Evolutionary conservation across 2,888 invertebrate species (phyloP), one percentile per base, ranked within the genome.

Genomic region (Eupithecia centaureata): DNA sequence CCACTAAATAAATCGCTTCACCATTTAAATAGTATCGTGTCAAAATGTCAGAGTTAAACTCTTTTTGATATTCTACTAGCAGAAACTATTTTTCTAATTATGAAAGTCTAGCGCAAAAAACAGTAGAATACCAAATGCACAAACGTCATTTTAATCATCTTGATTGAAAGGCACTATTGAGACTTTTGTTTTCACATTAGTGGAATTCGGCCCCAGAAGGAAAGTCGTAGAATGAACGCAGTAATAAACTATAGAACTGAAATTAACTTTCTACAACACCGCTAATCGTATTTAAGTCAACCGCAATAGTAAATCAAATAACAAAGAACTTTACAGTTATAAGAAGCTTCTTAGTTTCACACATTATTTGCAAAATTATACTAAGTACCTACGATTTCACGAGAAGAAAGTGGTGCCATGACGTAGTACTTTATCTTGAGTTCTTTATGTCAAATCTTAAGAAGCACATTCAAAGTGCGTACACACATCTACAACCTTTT

Each of bases 241-340:
- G n/a, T 42, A 7, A 8, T 1, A 42, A 42, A 18, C 18, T 15
- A 42, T 7, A 42, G 18, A 42, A 42, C 8, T 42, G 8, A 42
- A 18, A 42, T 22, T 47, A 22, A 47, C 22, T 47, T 47, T 47
- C 47, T 22, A 52, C 15, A 1, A 52, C 15, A 27, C 27, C 27
- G 25, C 52, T 25, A 15, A 52, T 27, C 52, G 30, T 47, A 56
- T 56, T 28, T 8, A 30, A 30, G 54, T 28, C 54, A 56, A 56
- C 54, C 30, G 30, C 10, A 56, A 56, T 54, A 4, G n/a, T 28
- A 30, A n/a, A 30, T 28, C 54, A 56, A 56, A 47, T 47, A 52
- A 56, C 30, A 28, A 56, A 56, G 54, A 56, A 15, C 15, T n/a
- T 56, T 28, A 56, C 54, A n/a, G n/a, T 30, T 28, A 56, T 18